These are phyloP conservation scores for Betta splendens DNA, from an alignment of 2,797 vertebrate species.

Conservation along the genomic window DNA sequence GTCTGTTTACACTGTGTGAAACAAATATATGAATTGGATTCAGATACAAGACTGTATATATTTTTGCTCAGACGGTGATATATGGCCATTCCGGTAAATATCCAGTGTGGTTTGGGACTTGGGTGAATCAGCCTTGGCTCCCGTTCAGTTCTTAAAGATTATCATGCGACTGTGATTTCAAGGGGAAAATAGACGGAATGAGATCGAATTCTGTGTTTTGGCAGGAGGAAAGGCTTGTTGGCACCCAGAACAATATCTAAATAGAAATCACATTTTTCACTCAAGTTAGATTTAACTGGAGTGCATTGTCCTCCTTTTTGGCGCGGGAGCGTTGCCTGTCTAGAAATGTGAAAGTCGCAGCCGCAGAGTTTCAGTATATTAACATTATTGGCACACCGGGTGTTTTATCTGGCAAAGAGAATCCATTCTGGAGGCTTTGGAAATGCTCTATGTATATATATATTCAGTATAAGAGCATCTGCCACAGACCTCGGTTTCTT, in stretches of 20 bases:
- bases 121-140: slow-evolving; percentile 67
- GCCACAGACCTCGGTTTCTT: slow-evolving; percentile 68
- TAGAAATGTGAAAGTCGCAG: slow-evolving; percentile 69
- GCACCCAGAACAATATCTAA: slow-evolving; percentile 73
- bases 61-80: slow-evolving; percentile 61
- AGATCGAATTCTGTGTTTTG: slow-evolving; percentile 74
- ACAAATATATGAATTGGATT: slow-evolving; percentile 68
- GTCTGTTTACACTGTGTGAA: slow-evolving; percentile 64
- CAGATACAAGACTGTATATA: slow-evolving; percentile 56
- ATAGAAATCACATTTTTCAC: slow-evolving; percentile 79
- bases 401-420: slow-evolving; percentile 77
- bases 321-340: slow-evolving; percentile 66
- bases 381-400: slow-evolving; percentile 69
- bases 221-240: slow-evolving; percentile 62
- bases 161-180: slow-evolving; percentile 69
- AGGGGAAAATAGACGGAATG: slow-evolving; percentile 66
- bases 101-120: slow-evolving; percentile 52
- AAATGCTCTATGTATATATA: slow-evolving; percentile 65
- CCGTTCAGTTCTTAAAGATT: slow-evolving; percentile 60
- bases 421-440: slow-evolving; percentile 64
- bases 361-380: slow-evolving; percentile 70
- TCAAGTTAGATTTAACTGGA: slow-evolving; percentile 77
- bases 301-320: slow-evolving; percentile 74
- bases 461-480: slow-evolving; percentile 71
- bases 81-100: slow-evolving; percentile 65